These are phyloP conservation scores for Gopherus flavomarginatus DNA, from an alignment of 2,113 vertebrate species.

Conservation along the genomic window DNA sequence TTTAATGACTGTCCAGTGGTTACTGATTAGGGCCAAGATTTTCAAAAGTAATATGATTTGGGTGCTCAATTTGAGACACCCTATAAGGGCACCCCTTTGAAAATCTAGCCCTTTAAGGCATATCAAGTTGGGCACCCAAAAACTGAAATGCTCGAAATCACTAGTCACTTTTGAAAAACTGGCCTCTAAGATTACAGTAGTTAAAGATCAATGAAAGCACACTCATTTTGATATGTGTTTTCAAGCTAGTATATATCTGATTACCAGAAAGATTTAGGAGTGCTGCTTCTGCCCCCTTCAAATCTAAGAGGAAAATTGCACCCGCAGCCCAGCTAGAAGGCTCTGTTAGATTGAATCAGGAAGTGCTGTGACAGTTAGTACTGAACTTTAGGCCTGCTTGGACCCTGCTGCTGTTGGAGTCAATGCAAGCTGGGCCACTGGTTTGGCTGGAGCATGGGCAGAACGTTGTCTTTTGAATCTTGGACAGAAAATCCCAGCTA, in stretches of 20 bases:
- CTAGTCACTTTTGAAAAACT: not conserved
- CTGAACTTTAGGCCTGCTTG: not conserved
- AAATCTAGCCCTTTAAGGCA: not conserved
- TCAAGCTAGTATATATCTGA: not conserved
- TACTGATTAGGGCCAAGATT: not conserved
- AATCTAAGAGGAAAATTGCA: not conserved
- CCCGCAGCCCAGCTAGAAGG: not conserved
- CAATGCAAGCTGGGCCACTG: not conserved
- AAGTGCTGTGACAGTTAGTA: not conserved
- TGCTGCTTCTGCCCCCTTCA: not conserved
- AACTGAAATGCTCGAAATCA: not conserved
- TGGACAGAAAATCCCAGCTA: not conserved
- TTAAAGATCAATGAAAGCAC: not conserved
- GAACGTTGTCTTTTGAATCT: not conserved
- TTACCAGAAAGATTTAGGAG: not conserved
- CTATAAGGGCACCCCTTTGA: not conserved
- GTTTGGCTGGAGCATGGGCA: not conserved
- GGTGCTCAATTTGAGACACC: not conserved
- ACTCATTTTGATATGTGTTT: not conserved
- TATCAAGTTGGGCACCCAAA: slow-evolving; percentile 2
- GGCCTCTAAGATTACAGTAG: not conserved
- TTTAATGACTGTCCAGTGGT: not conserved
- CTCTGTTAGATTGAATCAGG: not conserved
- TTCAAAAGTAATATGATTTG: not conserved
- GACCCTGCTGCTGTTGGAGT: not conserved